Evolutionary conservation across 2,888 invertebrate genomes (phyloP).

Genomic region (Nebria brevicollis): DNA sequence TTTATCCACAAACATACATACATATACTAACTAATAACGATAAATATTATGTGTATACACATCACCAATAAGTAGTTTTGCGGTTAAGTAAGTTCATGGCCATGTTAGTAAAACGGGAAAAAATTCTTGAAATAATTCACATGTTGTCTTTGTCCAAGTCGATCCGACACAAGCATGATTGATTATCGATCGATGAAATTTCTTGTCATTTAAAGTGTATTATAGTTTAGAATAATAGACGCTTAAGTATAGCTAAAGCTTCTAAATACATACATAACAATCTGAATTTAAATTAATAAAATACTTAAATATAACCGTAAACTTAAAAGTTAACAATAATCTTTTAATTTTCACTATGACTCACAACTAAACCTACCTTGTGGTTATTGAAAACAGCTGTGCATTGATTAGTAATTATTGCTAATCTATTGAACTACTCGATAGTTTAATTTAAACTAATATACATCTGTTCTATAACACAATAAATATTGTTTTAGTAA

Average conservation of each 20-base stretch:
- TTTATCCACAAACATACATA: neutral
- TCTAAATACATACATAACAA: too few species aligned
- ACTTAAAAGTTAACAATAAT: neutral
- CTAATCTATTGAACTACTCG: too few species aligned
- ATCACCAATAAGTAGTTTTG: neutral
- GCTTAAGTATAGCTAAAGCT: too few species aligned
- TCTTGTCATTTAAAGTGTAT: neutral
- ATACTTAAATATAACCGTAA: neutral
- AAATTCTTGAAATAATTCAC: neutral
- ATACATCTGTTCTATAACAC: too few species aligned
- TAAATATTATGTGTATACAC: too few species aligned
- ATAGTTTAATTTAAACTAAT: too few species aligned
- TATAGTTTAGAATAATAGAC: too few species aligned
- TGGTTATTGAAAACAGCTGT: neutral
- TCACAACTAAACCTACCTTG: neutral
- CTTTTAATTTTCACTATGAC: neutral
- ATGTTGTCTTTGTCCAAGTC: neutral
- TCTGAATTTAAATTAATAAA: too few species aligned
- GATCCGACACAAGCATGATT: neutral
- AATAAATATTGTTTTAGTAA: neutral
- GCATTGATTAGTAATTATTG: neutral
- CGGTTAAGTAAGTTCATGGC: neutral
- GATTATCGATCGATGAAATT: neutral
- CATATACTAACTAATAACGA: neutral
- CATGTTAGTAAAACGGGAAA: neutral